Base-by-base conservation (phyloP, 2,888 invertebrate species). In the Sacculina carcini region DNA sequence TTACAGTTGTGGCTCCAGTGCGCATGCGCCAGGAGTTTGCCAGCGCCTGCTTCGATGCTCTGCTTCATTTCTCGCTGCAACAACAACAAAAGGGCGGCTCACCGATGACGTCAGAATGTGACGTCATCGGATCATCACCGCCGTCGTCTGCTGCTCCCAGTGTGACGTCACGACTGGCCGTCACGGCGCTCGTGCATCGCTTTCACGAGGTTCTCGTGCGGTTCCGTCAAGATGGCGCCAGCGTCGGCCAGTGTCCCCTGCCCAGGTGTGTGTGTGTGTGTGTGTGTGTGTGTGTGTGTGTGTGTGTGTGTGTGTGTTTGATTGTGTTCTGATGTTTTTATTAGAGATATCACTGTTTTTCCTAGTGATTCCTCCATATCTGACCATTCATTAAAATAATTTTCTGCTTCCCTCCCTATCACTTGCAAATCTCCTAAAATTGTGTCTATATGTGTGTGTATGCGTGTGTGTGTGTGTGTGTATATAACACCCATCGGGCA, bases 21-120 rank as follows among this genome's bases (percentile, higher is more conserved):
- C 68, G 84, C 54, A 71, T 90, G 57, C 69, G 92, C 19, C 92
- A 94, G 67, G 90, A 92, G 63, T 92, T 94, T 67, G 92, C 94
- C 42, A 82, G 90, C 62, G 82, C 83, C 0, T 94, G 94, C 63
- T 94, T 94, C 63, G 92, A 94, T 67, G 92, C 92, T 0, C 69
- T 94, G 24, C 70, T 94, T 44, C 89, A 92, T 66, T 92, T 90
- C 69, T 92, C 92, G 1, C 73, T 81, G 62, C 53, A 44, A 28
- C n/a, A n/a, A n/a, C n/a, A n/a, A n/a, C n/a, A n/a, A n/a, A n/a
- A n/a, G n/a, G n/a, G n/a, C n/a, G n/a, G n/a, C n/a, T n/a, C n/a
- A n/a, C n/a, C n/a, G n/a, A n/a, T n/a, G n/a, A n/a, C n/a, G n/a
- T n/a, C n/a, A n/a, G n/a, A n/a, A n/a, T n/a, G 26, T 29, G 19